Conservation (phyloP, 2,797 vertebrate genomes). For the Epinephelus coioides region DNA sequence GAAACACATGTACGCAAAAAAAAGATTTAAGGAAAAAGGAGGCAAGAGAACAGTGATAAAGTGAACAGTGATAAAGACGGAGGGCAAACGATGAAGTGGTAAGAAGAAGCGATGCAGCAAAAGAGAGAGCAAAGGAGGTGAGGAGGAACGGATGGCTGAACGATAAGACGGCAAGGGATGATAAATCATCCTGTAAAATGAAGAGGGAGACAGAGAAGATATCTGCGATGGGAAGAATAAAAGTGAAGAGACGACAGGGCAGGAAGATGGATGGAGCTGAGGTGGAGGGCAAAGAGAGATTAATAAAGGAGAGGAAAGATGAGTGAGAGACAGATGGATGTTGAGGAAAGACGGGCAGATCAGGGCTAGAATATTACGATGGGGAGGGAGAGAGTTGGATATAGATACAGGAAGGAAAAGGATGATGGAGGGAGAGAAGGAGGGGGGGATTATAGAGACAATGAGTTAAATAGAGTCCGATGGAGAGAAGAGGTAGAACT, state of each 20-base stretch:
- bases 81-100: conserved; percentile 44
- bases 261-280: conserved; percentile 37
- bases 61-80: conserved; percentile 42
- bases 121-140: conserved; percentile 50
- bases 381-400: background rate
- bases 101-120: conserved; percentile 22
- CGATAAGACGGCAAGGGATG: conserved; percentile 46
- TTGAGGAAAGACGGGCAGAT: conserved; percentile 16
- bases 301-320: conserved; percentile 46
- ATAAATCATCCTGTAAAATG: conserved; percentile 62
- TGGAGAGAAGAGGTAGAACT: conserved; percentile 27
- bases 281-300: conserved; percentile 49
- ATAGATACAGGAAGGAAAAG: background rate
- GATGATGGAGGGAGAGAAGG: background rate
- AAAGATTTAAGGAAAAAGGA: conserved; percentile 23
- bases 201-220: conserved; percentile 44
- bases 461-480: conserved; percentile 40
- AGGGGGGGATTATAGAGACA: conserved; percentile 11
- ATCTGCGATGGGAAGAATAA: conserved; percentile 50
- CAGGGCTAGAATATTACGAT: conserved; percentile 6
- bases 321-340: conserved; percentile 21
- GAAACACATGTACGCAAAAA: background rate
- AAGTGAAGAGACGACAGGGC: conserved; percentile 39
- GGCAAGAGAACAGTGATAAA: conserved; percentile 1
- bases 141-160: conserved; percentile 43